phyloP scores from a whole-genome alignment of 2,113 vertebrate species.

The Sylvietta virens region DNA sequence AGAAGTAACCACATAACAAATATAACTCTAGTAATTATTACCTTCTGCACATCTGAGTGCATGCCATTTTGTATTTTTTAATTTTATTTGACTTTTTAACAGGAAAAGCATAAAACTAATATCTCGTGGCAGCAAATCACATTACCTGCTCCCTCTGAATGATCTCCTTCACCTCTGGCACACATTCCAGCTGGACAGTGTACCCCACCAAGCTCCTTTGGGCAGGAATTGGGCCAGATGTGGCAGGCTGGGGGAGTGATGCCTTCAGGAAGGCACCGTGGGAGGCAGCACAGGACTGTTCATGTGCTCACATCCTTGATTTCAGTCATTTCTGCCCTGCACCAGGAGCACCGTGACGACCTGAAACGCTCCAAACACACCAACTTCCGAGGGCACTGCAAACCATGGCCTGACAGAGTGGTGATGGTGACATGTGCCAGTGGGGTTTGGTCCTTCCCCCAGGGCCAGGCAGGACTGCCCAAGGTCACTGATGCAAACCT shows the following conservation, averaged over 20 bases:
- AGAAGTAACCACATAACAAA: background rate
- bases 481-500: background rate
- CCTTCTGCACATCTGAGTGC: background rate
- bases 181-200: background rate
- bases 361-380: background rate
- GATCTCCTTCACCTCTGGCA: rapidly evolving
- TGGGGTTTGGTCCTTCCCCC: background rate
- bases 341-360: rapidly evolving
- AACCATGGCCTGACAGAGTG: background rate
- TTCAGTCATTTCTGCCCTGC: background rate
- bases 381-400: background rate
- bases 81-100: background rate
- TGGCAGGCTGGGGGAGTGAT: background rate
- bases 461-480: background rate
- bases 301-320: background rate
- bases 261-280: rapidly evolving
- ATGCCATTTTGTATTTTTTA: background rate
- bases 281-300: background rate
- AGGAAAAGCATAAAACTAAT: background rate
- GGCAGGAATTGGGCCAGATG: background rate
- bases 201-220: background rate
- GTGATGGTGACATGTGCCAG: background rate
- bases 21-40: background rate
- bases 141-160: background rate
- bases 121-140: background rate